These are phyloP conservation scores for Malurus melanocephalus DNA, from an alignment of 2,113 vertebrate species.

Conservation along the genomic window DNA sequence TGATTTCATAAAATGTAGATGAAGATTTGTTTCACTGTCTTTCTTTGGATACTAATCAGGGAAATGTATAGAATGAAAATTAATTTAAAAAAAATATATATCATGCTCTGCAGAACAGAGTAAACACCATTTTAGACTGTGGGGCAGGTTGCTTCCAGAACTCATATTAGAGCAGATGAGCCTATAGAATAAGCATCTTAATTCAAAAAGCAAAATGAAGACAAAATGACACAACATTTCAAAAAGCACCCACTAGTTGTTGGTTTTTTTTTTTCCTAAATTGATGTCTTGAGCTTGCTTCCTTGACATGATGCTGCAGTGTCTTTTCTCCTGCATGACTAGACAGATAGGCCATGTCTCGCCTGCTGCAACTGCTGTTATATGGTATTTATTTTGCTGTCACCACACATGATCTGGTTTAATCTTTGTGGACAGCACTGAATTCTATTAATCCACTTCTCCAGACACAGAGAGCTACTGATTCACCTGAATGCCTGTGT, in stretches of 20 bases:
- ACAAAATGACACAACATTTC: background rate
- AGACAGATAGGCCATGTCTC: constrained; percentile 3
- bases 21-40: background rate
- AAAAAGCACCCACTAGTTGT: background rate
- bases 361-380: background rate
- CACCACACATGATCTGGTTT: constrained; percentile 26
- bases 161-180: background rate
- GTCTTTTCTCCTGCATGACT: constrained; percentile 35
- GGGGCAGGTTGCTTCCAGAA: background rate
- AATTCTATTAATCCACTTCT: constrained; percentile 25
- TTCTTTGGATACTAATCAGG: background rate
- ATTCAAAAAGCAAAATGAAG: background rate
- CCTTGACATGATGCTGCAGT: background rate
- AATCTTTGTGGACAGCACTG: constrained; percentile 7
- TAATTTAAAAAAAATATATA: background rate
- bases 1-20: background rate
- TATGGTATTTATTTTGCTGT: constrained; percentile 31
- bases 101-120: background rate
- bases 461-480: background rate
- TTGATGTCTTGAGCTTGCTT: background rate
- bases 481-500: constrained; percentile 5
- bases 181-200: background rate
- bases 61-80: background rate
- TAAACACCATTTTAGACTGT: background rate
- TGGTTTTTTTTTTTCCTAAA: background rate